Conservation (phyloP, 2,113 vertebrate species). For the Mesitornis unicolor region DNA sequence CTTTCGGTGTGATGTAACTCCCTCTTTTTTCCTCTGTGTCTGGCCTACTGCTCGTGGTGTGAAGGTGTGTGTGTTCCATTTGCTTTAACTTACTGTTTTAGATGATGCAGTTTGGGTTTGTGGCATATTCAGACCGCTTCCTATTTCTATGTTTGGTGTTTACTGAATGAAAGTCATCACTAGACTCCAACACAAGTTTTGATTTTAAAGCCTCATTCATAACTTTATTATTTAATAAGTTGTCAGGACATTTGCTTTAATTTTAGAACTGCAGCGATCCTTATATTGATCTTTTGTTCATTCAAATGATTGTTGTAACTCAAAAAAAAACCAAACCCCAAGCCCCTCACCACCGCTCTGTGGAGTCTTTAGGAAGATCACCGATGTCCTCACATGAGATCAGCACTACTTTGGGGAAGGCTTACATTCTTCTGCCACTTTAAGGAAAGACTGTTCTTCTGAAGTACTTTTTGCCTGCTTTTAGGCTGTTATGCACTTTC, state of each 20-base stretch:
- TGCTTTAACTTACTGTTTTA: background rate
- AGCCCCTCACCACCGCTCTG: background rate
- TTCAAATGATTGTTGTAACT: constrained; percentile 5
- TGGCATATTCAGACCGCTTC: background rate
- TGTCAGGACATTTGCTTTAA: background rate
- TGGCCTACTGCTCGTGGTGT: background rate
- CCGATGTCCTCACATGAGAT: constrained; percentile 12
- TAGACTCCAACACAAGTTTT: background rate
- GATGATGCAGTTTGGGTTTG: background rate
- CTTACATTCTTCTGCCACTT: constrained; percentile 27
- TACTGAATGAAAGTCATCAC: background rate
- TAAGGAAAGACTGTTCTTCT: constrained; percentile 62
- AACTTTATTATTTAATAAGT: background rate
- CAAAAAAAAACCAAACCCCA: background rate
- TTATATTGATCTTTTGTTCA: background rate
- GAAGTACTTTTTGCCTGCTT: constrained; percentile 65
- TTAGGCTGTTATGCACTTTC: constrained; percentile 71
- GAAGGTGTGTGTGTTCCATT: background rate
- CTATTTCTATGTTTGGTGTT: background rate
- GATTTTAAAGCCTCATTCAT: background rate
- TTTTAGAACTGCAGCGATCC: background rate
- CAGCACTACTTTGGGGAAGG: constrained; percentile 26
- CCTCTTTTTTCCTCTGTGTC: background rate
- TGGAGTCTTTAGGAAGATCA: constrained; percentile 33
- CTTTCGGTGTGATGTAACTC: background rate